Evolutionary conservation across 2,113 vertebrate genomes (phyloP).

Genomic region (Podarcis muralis): DNA sequence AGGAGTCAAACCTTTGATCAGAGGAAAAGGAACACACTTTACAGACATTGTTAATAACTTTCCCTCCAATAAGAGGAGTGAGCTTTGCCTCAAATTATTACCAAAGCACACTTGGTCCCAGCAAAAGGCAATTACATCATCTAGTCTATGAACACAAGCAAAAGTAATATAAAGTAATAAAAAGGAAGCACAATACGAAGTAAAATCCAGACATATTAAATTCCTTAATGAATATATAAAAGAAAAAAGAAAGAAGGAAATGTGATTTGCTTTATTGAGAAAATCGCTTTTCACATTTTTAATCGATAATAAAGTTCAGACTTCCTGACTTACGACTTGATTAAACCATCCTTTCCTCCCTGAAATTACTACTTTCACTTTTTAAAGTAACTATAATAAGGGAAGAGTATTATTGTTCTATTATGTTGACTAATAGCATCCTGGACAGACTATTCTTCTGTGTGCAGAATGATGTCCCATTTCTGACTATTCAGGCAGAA

Average conservation of each 20-base stretch:
- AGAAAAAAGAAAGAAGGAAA: slow-evolving; percentile 57
- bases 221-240: slow-evolving; percentile 70
- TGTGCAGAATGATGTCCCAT: slow-evolving; percentile 25
- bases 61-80: slow-evolving; percentile 56
- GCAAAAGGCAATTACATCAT: slow-evolving; percentile 64
- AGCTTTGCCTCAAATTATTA: slow-evolving; percentile 66
- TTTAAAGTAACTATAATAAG: slow-evolving; percentile 51
- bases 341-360: slow-evolving; percentile 45
- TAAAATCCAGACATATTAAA: slow-evolving; percentile 69
- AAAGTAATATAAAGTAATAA: slow-evolving; percentile 75
- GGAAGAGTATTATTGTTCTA: slow-evolving; percentile 39
- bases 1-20: slow-evolving; percentile 43
- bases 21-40: not conserved
- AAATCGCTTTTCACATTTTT: slow-evolving; percentile 56
- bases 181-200: slow-evolving; percentile 66
- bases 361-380: slow-evolving; percentile 36
- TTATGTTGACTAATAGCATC: not conserved
- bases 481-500: slow-evolving; percentile 31
- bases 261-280: slow-evolving; percentile 66
- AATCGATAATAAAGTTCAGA: slow-evolving; percentile 70
- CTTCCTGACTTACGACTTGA: slow-evolving; percentile 48
- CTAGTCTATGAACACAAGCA: slow-evolving; percentile 58
- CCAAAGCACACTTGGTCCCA: slow-evolving; percentile 61
- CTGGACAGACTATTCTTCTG: slow-evolving; percentile 10
- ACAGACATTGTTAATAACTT: slow-evolving; percentile 50